phyloP scores from a whole-genome alignment of 2,797 vertebrate species.

The Carapus acus region DNA sequence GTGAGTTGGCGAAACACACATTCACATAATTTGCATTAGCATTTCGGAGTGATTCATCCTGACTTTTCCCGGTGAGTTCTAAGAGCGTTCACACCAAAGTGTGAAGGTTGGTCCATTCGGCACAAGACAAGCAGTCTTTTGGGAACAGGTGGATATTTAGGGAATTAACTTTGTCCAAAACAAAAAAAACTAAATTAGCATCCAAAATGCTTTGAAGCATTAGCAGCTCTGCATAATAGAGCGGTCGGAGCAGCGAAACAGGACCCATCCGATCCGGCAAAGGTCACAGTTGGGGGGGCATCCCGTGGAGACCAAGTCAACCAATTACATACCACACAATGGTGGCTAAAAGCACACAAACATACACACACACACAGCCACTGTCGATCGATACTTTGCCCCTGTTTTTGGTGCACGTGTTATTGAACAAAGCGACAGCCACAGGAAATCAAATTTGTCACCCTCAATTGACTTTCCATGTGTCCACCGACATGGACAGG shows the following conservation, averaged over 20 bases:
- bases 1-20: conserved; percentile 5
- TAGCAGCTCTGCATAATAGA: no score
- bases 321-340: conserved; percentile 36
- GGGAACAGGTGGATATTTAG: no score
- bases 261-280: no score
- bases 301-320: conserved; percentile 23
- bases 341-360: conserved; percentile 24
- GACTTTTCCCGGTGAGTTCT: no score
- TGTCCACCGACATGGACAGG: conserved; percentile 32
- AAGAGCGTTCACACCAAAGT: background rate
- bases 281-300: no score
- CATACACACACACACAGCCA: conserved; percentile 6
- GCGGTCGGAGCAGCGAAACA: no score
- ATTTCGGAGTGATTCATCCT: no score
- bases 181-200: no score
- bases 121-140: no score
- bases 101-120: no score
- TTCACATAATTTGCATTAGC: conserved; percentile 1
- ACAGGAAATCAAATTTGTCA: conserved; percentile 26
- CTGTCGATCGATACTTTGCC: conserved; percentile 23
- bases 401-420: conserved; percentile 26
- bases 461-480: conserved; percentile 18
- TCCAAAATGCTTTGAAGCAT: no score
- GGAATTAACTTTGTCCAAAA: no score
- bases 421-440: conserved; percentile 10